These are phyloP conservation scores for Elysia crispata DNA, from an alignment of 2,888 invertebrate species.

Conservation along the genomic window DNA sequence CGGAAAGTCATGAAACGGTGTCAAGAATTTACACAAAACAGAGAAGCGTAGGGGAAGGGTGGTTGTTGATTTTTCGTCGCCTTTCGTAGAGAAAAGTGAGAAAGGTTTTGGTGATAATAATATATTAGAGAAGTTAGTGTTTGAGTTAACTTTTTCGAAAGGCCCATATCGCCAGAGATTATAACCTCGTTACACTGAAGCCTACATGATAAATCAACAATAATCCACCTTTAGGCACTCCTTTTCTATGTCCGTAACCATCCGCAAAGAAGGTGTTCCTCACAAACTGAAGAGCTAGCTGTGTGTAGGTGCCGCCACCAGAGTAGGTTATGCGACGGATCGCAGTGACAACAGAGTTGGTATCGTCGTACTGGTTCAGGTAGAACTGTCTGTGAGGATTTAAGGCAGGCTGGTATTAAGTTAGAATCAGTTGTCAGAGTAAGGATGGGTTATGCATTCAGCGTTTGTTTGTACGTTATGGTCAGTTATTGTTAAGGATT, in stretches of 20 bases:
- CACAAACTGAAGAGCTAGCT: constrained; percentile 32
- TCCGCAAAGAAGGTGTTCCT: constrained; percentile 21
- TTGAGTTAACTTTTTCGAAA: too few species aligned
- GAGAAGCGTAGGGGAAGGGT: too few species aligned
- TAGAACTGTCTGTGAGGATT: constrained; percentile 23
- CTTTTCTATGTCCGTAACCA: constrained; percentile 13
- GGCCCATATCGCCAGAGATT: neutral
- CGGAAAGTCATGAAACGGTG: too few species aligned
- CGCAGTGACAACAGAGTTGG: constrained; percentile 23
- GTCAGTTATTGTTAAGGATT: too few species aligned
- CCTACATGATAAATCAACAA: neutral
- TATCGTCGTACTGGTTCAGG: constrained; percentile 44
- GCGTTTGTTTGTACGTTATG: too few species aligned
- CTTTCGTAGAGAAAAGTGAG: neutral
- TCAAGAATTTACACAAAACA: too few species aligned
- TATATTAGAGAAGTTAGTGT: too few species aligned
- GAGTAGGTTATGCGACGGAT: constrained; percentile 13
- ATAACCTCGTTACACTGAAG: neutral
- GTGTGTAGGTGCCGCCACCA: constrained; percentile 41
- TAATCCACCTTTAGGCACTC: constrained; percentile 32
- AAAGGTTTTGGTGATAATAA: neutral
- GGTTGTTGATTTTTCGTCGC: too few species aligned
- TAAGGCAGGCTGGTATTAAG: neutral
- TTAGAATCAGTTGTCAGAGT: too few species aligned
- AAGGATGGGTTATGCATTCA: too few species aligned